Base-by-base conservation (phyloP, 1,140 invertebrate species). In the Scaptodrosophila lebanonensis region DNA sequence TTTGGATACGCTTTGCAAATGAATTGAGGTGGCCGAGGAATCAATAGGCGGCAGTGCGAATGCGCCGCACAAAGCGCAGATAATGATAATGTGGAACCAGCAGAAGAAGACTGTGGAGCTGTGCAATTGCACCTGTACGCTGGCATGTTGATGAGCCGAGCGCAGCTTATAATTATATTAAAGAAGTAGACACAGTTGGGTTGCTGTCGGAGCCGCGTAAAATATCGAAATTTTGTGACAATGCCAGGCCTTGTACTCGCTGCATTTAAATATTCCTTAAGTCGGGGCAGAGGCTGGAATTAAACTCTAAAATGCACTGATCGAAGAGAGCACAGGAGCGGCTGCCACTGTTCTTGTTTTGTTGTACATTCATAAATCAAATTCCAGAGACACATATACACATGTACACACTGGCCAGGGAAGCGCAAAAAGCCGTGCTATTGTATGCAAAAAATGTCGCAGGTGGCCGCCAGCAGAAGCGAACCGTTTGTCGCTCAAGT, bases 1-100 rank as follows among this genome's bases (percentile, higher is more conserved):
- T 82, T 82, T 75, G 76, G 75, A 82, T 82, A 82, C 75, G 75
- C 75, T 82, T 82, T 83, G 75, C 75, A 82, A 79, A 82, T 79
- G 75, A 79, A 79, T 79, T 82, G 73, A 73, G 65, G 44, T n/a
- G n/a, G n/a, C n/a, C 71, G 52, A 68, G 66, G 56, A 32, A 54
- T 60, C 57, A 60, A 60, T 60, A 60, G 53, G 35, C 57, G 48
- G 51, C 60, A 54, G 6, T 4, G 38, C 30, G 39, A 52, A 35
- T 9, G 15, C 7, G 40, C 52, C 17, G 47, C 43, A 30, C 44
- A 48, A 56, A 82, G 64, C 73, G 75, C 73, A 68, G 75, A 79
- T 79, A 79, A 83, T 82, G 83, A 82, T 82, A 82, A 82, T 83
- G 75, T 82, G 76, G 69, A 82, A 82, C 76, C 30, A 40, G 29